These are phyloP conservation scores for Apodemia hepburni DNA, from an alignment of 2,888 invertebrate genomes.

Conservation along the genomic window DNA sequence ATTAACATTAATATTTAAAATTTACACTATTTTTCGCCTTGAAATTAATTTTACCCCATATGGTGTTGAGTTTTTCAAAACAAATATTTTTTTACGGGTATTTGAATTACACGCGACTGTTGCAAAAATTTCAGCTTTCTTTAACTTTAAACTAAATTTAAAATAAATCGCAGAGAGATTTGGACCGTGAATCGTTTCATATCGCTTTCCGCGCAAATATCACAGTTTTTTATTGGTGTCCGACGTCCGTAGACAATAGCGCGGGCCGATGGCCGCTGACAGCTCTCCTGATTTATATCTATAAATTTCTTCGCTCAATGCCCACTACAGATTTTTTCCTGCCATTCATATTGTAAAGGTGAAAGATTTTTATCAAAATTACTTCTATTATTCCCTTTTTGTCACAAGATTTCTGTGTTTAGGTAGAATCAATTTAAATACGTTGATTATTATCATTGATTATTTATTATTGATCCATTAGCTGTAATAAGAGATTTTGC, in stretches of 20 bases:
- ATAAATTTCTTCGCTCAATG: slow-evolving; percentile 9
- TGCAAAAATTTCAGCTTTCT: too few species aligned
- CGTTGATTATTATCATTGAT: too few species aligned
- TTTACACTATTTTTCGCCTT: too few species aligned
- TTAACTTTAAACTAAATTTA: not conserved
- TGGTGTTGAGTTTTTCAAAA: too few species aligned
- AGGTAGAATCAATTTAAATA: too few species aligned
- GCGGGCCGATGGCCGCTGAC: slow-evolving; percentile 8
- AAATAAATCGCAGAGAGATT: not conserved
- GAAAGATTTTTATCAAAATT: not conserved
- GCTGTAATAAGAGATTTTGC: too few species aligned
- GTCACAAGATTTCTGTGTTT: too few species aligned
- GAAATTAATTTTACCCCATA: too few species aligned
- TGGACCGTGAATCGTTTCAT: not conserved
- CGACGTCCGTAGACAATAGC: slow-evolving; percentile 5
- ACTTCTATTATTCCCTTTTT: not conserved
- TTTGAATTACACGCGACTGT: too few species aligned
- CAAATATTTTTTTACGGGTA: too few species aligned
- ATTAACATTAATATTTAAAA: too few species aligned
- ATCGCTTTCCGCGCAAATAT: not conserved
- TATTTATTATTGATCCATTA: too few species aligned
- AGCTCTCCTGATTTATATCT: slow-evolving; percentile 5
- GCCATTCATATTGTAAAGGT: slow-evolving; percentile 4
- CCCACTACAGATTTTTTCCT: slow-evolving; percentile 6
- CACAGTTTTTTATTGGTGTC: not conserved